Base-by-base conservation (phyloP, 1,140 invertebrate genomes). In the Euborellia annulipes region DNA sequence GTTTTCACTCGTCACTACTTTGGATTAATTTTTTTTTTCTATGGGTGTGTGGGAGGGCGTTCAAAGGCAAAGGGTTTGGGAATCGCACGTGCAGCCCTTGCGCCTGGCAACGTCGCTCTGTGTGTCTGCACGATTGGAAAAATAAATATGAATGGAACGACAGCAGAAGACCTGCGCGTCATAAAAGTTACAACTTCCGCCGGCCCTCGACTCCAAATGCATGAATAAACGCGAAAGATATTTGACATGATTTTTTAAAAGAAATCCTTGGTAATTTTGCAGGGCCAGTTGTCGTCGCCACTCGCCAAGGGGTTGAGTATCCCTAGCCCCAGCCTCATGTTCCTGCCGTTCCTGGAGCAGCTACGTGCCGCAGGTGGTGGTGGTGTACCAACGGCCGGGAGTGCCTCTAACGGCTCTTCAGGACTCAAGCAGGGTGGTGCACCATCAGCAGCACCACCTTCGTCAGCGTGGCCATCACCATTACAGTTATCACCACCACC, bases 271-370 rank as follows among this genome's bases (percentile, higher is more conserved):
- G n/a, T n/a, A n/a, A n/a, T 43, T 41, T 36, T 45, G 23, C 49
- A 60, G 57, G 54, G 42, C 21, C 58, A 60, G 46, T 56, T 60
- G 21, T 48, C 57, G 4, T 51, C 50, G 6, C 57, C 57, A 34
- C 58, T 57, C 45, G 49, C 48, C 3, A 62, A 62, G 38, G 56
- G 56, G 2, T 53, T 62, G 17, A 55, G 51, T 30, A 41, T 69
- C 49, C 58, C 60, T n/a, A 58, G 61, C 16, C 63, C 68, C 2
- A 69, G 69, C 47, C 68, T 69, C 40, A 69, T 75, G 64, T 71
- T 74, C 49, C 61, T 76, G 37, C 73, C 75, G 17, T 68, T 75
- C 52, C 61, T 76, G 49, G 75, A 76, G 52, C 70, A 73, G 43
- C 56, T 72, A 20, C 58, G 66, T 53, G 65, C 62, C 41, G 23